Evolutionary conservation across 2,797 vertebrate species (phyloP), one percentile per base, ranked within the genome.

Genomic region (Lycodopsis pacificus): DNA sequence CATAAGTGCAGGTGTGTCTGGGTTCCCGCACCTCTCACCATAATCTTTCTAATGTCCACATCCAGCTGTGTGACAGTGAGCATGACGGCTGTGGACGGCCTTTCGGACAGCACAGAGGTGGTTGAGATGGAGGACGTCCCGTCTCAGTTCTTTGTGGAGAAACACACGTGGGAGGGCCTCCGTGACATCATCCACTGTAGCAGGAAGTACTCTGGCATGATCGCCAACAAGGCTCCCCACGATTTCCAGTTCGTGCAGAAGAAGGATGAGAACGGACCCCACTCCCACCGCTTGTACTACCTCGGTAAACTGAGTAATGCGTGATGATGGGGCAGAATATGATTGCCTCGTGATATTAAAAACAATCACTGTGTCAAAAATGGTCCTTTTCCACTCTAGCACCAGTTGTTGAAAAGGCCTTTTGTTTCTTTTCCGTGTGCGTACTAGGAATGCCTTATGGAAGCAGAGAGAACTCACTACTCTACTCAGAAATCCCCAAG

Each of bases 181-280:
- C 96, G 98, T 3, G 96, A 96, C 91, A 97, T 99, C 75, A 98
- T 99, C 90, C 98, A 99, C 67, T 96, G 97, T 91, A 99, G 98
- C 95, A 96, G 98, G 91, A 99, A 97, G 92, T 98, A 98, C 86
- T 98, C 97, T 0, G 97, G 97, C 71, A 96, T 99, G 93, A 96
- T 98, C 2, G 95, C 97, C 81, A 99, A 97, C 95, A 99, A 99
- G 94, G 98, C 98, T 19, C 98, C 98, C 0, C 97, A 99, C 14
- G 98, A 99, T 91, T 99, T 99, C 93, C 97, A 97, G 94, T 99
- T 99, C 30, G 97, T 98, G 86, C 96, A 95, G 92, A 98, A 98
- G 89, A 96, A 94, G 0, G 97, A 99, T 12, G 97, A 98, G 69
- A 96, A 96, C 2, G 96, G 97, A 42, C 97, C 97, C 19, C 97